Percentiles rank a stretch among this genome's conserved stretches.
Evolutionary conservation across 2,113 vertebrate genomes (phyloP).

Genomic region (Psittacus erithacus): DNA sequence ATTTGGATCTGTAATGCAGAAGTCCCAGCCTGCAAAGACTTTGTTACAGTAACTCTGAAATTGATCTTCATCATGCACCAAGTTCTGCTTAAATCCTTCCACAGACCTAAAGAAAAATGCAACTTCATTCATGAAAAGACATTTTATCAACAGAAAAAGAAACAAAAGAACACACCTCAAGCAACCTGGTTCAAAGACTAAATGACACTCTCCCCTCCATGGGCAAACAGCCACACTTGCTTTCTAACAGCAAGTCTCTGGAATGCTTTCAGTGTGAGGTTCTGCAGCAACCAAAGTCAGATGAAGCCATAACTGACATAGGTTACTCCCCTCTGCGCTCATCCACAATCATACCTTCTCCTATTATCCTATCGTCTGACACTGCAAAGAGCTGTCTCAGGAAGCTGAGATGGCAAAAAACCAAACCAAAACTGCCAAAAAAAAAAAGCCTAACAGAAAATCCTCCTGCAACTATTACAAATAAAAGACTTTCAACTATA

Average conservation of each 20-base stretch:
- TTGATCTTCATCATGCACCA: slow-evolving; percentile 85
- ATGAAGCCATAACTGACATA: neutral
- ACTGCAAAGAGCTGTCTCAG: neutral
- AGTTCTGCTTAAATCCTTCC: slow-evolving; percentile 86
- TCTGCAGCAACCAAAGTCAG: neutral
- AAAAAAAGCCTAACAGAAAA: neutral
- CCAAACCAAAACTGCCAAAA: neutral
- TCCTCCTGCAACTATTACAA: neutral
- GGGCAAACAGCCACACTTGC: neutral
- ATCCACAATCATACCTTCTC: neutral
- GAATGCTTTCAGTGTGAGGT: neutral
- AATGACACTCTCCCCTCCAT: neutral
- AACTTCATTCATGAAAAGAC: neutral
- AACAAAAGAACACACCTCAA: neutral
- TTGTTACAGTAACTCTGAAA: slow-evolving; percentile 98
- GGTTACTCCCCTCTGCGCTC: neutral
- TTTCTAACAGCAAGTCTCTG: neutral
- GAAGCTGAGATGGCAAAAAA: neutral
- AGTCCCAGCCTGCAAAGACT: slow-evolving; percentile 96
- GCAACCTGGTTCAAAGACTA: neutral
- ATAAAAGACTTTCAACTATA: too few relatives aligned
- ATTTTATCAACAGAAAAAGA: neutral
- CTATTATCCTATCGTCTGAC: neutral
- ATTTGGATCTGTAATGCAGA: slow-evolving; percentile 87
- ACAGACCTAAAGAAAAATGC: slow-evolving; percentile 77